phyloP scores from a whole-genome alignment of 2,113 vertebrate species.

The Cepphus grylle region DNA sequence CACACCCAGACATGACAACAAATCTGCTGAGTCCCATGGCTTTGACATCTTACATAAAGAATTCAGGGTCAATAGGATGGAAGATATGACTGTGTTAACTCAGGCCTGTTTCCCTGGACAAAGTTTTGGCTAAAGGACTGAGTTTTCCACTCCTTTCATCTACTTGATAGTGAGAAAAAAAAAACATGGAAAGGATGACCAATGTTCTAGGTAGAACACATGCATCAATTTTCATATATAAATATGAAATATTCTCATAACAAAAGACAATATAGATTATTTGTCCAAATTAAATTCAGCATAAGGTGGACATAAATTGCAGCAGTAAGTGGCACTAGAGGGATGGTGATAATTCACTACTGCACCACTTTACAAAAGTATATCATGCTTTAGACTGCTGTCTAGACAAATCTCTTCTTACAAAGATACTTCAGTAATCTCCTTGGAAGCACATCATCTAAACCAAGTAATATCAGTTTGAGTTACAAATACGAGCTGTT shows the following conservation, averaged over 20 bases:
- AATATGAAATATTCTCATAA: slow-evolving; percentile 59
- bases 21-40: background rate
- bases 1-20: background rate
- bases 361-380: background rate
- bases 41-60: slow-evolving; percentile 10
- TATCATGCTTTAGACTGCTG: background rate
- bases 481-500: slow-evolving; percentile 46
- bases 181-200: background rate
- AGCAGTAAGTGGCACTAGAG: background rate
- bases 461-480: slow-evolving; percentile 29
- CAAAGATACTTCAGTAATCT: slow-evolving; percentile 32
- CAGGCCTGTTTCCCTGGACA: background rate
- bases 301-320: background rate
- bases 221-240: background rate
- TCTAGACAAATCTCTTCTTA: background rate
- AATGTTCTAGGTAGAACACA: background rate
- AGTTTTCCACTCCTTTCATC: background rate
- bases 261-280: slow-evolving; percentile 43
- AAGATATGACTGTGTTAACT: background rate
- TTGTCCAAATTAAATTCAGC: slow-evolving; percentile 53
- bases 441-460: slow-evolving; percentile 4
- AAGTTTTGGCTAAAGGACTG: background rate
- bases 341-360: slow-evolving; percentile 27
- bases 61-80: background rate
- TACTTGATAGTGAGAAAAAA: background rate